Evolutionary conservation across 2,113 vertebrate species (phyloP), one percentile per base, ranked within the genome.

Genomic region (Percina caprodes): DNA sequence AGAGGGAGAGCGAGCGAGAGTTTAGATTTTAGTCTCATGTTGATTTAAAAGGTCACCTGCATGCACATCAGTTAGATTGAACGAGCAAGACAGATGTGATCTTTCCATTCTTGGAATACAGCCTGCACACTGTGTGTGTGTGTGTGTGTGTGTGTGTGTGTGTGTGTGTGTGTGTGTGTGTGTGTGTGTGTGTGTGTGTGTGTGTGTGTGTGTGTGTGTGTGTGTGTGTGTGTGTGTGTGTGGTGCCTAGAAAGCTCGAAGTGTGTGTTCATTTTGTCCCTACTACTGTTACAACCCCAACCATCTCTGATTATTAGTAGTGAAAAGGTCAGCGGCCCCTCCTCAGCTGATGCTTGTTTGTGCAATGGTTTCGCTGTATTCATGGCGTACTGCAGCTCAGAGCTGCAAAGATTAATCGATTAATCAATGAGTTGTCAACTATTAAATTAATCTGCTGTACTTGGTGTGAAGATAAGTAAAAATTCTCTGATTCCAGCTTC

Each of bases 311-410:
- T 90, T 80, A 77, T 92, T 87, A 82, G 46, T 24, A 19, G 59
- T 73, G 88, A 91, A 92, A 93, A 92, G 87, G 89, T 90, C 86
- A 83, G 23, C 35, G 45, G 75, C 73, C 69, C 35, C 45, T 68
- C 54, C 69, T 69, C 51, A 30, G 35, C 39, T 48, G 45, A 12
- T 63, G 46, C 68, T 16, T 48, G 35, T 81, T 23, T 45, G 2
- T 61, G 56, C 54, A 58, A 1, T 13, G 30, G 12, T 39, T 74
- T 72, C 3, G 6, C 11, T 46, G 21, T 11, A 18, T 56, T 69
- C 14, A 67, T 15, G 30, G 2, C 19, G 46, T 26, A n/a, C 66
- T 51, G 62, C 66, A 48, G 33, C 2, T 42, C 3, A 42, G 39
- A 11, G 39, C 39, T 42, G 39, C 39, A 42, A 42, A 42, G 39